Percentiles rank a stretch among this genome's conserved stretches.
Evolutionary conservation across 53 echinoderm and acorn worm genomes (phyloP).

Genomic region (Holothuria scabra): DNA sequence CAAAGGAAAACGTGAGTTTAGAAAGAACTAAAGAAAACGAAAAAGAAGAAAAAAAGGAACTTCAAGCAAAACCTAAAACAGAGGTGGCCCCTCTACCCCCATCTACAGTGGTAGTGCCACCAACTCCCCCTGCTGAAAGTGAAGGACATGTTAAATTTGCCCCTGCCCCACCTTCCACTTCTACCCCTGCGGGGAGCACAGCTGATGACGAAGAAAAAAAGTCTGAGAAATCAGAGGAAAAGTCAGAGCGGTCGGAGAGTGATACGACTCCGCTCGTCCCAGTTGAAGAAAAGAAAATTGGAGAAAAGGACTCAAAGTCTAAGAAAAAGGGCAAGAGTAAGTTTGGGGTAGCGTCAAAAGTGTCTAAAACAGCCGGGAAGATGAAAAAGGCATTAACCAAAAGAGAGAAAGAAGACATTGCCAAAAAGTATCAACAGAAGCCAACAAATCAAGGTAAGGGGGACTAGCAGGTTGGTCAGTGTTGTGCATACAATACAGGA

Average conservation of each 20-base stretch:
- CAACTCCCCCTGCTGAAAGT: too few relatives aligned
- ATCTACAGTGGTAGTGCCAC: too few relatives aligned
- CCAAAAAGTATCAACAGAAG: not conserved
- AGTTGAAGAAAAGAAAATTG: not conserved
- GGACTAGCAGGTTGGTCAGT: too few relatives aligned
- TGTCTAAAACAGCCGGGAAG: constrained; percentile 26
- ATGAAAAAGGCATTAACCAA: constrained; percentile 25
- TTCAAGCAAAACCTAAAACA: not conserved
- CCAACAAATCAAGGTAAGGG: not conserved
- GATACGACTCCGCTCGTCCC: not conserved
- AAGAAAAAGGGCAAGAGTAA: constrained; percentile 7
- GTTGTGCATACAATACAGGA: too few relatives aligned
- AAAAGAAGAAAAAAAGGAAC: not conserved
- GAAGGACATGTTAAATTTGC: constrained; percentile 24
- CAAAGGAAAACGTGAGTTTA: constrained; percentile 23
- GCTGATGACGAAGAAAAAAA: too few relatives aligned
- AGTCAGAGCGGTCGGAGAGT: constrained; percentile 4
- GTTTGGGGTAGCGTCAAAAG: not conserved
- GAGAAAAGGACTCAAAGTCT: not conserved
- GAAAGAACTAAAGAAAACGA: too few relatives aligned
- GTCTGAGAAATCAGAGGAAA: too few relatives aligned
- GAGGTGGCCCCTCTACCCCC: too few relatives aligned
- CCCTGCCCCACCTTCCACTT: not conserved
- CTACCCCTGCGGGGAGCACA: too few relatives aligned
- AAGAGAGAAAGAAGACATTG: not conserved